phyloP scores from a whole-genome alignment of 2,888 invertebrate species.

The Heterodera filipjevi region DNA sequence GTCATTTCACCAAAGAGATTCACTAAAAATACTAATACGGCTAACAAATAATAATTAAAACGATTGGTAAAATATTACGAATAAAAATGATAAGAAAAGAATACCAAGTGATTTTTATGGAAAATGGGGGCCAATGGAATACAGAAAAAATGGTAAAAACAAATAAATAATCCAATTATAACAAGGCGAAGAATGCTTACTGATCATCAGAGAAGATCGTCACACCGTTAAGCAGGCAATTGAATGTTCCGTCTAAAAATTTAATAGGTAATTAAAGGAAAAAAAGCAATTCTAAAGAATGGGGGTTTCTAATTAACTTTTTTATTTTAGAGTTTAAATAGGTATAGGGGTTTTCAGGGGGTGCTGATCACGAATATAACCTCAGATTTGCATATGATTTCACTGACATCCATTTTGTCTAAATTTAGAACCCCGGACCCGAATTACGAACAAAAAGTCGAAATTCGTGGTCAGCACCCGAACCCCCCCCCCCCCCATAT shows the following conservation, averaged over 20 bases:
- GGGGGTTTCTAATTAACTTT: too few species aligned
- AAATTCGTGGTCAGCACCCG: too few species aligned
- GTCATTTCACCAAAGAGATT: conserved; percentile 75
- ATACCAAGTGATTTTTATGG: not conserved
- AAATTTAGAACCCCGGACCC: too few species aligned
- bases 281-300: too few species aligned
- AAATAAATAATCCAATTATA: not conserved
- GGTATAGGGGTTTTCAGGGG: too few species aligned
- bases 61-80: not conserved
- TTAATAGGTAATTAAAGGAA: not conserved
- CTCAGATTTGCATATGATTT: too few species aligned
- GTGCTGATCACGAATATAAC: too few species aligned
- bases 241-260: conserved; percentile 47
- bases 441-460: too few species aligned
- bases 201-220: not conserved
- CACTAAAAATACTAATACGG: not conserved
- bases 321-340: too few species aligned
- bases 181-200: not conserved
- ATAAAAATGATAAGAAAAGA: not conserved
- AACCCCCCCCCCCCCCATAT: too few species aligned
- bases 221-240: conserved; percentile 55
- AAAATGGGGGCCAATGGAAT: not conserved
- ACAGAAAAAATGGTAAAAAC: not conserved
- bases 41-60: not conserved
- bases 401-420: too few species aligned